Conservation (phyloP, 2,888 invertebrate species). For the Napeogenes sylphis region DNA sequence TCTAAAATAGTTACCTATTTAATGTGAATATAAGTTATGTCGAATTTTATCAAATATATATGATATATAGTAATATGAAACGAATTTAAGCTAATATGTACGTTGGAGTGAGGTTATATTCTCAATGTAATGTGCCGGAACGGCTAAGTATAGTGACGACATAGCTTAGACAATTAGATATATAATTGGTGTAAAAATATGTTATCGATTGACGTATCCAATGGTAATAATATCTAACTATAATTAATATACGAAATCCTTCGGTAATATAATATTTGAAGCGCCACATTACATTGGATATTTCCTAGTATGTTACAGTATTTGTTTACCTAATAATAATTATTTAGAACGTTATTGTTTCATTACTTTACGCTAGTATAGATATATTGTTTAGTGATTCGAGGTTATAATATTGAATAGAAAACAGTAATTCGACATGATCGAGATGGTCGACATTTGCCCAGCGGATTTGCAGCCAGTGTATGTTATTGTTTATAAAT, state of each 20-base stretch:
- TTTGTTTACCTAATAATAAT: conserved; percentile 67
- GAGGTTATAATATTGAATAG: conserved; percentile 38
- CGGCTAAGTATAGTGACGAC: conserved; percentile 14
- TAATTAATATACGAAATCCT: conserved; percentile 23
- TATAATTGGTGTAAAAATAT: conserved; percentile 25
- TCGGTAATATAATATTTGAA: conserved; percentile 13
- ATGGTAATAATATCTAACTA: conserved; percentile 15
- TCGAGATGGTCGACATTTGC: conserved; percentile 19
- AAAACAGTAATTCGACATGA: conserved; percentile 33
- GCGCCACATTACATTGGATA: conserved; percentile 16
- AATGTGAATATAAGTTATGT: conserved; percentile 75
- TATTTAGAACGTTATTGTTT: conserved; percentile 70
- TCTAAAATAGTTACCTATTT: conserved; percentile 61
- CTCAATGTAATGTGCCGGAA: conserved; percentile 10
- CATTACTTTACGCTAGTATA: conserved; percentile 73
- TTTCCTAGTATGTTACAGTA: conserved; percentile 62
- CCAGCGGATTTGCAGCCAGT: conserved; percentile 12
- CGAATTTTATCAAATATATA: conserved; percentile 73
- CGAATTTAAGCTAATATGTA: conserved; percentile 70
- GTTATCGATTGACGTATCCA: conserved; percentile 21
- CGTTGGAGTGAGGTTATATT: conserved; percentile 12
- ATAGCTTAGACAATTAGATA: conserved; percentile 23
- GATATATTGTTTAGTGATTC: conserved; percentile 55
- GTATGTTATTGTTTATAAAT: conserved; percentile 2
- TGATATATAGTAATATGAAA: conserved; percentile 52